These are phyloP conservation scores for Enteromius anoplus DNA, from an alignment of 2,797 vertebrate species.

Conservation along the genomic window DNA sequence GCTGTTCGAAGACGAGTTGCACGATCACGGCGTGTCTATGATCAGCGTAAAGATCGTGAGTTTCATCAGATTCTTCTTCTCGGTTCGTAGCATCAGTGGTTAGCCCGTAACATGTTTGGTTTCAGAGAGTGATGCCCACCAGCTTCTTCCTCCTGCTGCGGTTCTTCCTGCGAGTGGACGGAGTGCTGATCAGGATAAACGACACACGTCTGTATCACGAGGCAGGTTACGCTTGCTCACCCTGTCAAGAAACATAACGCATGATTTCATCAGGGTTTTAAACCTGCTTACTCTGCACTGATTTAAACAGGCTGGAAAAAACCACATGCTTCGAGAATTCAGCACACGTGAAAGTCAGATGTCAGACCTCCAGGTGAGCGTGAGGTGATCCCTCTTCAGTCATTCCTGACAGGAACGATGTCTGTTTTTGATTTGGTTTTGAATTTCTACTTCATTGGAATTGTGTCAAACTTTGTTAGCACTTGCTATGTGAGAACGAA, in stretches of 20 bases:
- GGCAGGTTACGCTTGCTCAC: slow-evolving; percentile 68
- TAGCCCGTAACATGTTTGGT: background rate
- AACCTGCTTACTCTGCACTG: slow-evolving; percentile 30
- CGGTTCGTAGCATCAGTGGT: background rate
- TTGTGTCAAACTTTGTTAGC: background rate
- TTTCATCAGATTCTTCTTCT: slow-evolving; percentile 39
- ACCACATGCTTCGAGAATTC: slow-evolving; percentile 92
- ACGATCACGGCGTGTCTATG: slow-evolving; percentile 96
- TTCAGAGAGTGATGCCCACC: slow-evolving; percentile 96
- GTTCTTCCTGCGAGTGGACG: slow-evolving; percentile 95
- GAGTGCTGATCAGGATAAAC: slow-evolving; percentile 93
- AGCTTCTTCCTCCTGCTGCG: slow-evolving; percentile 93
- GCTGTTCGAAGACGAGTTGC: slow-evolving; percentile 95
- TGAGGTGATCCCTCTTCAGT: background rate
- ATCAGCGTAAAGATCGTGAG: slow-evolving; percentile 96
- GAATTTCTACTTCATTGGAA: no score
- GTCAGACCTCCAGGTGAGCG: slow-evolving; percentile 87
- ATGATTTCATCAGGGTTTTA: background rate
- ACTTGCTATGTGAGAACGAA: no score
- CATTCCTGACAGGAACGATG: background rate
- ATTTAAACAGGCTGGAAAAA: slow-evolving; percentile 82
- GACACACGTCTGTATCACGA: slow-evolving; percentile 94
- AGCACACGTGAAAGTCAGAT: slow-evolving; percentile 92
- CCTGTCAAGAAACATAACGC: background rate
- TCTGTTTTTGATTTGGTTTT: no score